Evolutionary conservation across 2,888 invertebrate genomes (phyloP), one percentile per base, ranked within the genome.

Genomic region (Stenurella melanura): DNA sequence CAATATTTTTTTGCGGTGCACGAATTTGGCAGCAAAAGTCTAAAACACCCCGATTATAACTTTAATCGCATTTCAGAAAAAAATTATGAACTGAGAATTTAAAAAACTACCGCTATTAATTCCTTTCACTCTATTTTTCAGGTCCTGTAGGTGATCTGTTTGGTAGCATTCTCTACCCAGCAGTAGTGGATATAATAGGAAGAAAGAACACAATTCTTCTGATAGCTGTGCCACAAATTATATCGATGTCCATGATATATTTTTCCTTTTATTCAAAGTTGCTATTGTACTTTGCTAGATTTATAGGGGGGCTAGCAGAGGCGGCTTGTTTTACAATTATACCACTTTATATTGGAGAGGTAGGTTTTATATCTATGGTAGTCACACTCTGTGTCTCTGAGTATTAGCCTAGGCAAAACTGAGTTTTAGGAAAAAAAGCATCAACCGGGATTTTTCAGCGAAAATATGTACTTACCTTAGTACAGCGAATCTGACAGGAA

Each of bases 91-190:
- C 5, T 34, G 30, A 34, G 7, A 34, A 34, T 34, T 9, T 6
- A 34, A 34, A 34, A 0, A 34, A 34, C 3, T 9, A 34, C 7
- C 9, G 5, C 7, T 34, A 9, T 6, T 42, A 42, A 72, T 38
- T 17, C 30, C 4, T 26, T 26, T 26, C 30, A 50, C 21, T 21
- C 21, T 50, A 18, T 54, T n/a, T 69, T 60, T 54, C 21, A 77
- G 77, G 80, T n/a, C 81, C 83, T 17, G 9, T 83, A 18, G 85
- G 84, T 15, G 80, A 84, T 71, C 75, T 85, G 3, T 58, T 85
- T 9, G 84, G 85, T 10, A 79, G 81, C 38, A 64, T 83, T 12
- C 17, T 84, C 0, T 80, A 74, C 12, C 75, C 83, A 1, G 12
- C 76, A 6, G n/a, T 84, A 5, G 80, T 82, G 4, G 84, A 85